Evolutionary conservation across 1,140 invertebrate genomes (phyloP), one percentile per base, ranked within the genome.

Genomic region (Micrasema minimum): DNA sequence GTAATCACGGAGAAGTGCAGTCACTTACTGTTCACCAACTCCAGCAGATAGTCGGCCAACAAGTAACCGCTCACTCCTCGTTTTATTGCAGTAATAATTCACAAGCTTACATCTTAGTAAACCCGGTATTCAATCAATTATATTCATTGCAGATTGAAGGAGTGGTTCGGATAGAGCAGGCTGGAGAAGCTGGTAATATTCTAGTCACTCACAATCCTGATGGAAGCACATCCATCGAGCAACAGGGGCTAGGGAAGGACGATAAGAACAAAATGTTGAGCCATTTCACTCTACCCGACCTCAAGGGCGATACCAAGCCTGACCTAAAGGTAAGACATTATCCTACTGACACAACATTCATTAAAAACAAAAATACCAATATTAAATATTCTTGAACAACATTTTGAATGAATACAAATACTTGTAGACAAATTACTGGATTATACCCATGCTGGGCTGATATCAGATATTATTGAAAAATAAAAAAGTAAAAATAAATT

Each of bases 151-250:
- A 31, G 2, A 79, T 85, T 72, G 83, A 85, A 72, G 83, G 82
- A 61, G 83, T 85, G 16, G 83, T 85, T 1, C 79, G 83, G 59
- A 84, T 84, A 69, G 83, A 84, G 51, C 83, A 85, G 69, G 81
- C 82, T 0, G 81, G 82, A 0, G 81, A 82, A 1, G 81, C 83
- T 65, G 81, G 80, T 2, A 84, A 84, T 61, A 84, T 85, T 16
- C 75, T 85, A 0, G 83, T 85, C 7, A 85, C 83, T 0, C 83
- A 85, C 66, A 85, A 85, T 67, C 76, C 83, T 0, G 83, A 85
- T 50, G 83, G 83, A 1, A 85, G 83, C 12, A 84, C 83, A 0
- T 84, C 83, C 11, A 84, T 85, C 53, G 83, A 84, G 82, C 82
- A 10, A 38, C 59, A 26, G 38, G 48, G 35, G 12, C 75, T 76